Conservation (phyloP, 2,797 vertebrate genomes). For the Cuniculus paca region DNA sequence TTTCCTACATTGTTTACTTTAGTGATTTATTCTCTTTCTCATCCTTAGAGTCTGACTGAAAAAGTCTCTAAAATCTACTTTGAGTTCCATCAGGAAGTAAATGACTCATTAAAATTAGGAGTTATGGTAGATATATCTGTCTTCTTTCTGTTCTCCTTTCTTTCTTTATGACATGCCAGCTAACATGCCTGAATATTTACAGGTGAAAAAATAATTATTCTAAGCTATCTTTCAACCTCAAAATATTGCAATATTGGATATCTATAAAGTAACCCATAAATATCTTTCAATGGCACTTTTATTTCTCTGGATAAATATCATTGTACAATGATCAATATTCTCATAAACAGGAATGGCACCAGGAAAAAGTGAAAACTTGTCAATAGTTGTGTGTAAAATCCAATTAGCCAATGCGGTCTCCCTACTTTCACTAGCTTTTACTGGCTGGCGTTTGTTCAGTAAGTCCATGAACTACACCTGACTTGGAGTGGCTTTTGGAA, state of each 20-base stretch:
- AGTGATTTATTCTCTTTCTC: background rate
- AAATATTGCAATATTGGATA: background rate
- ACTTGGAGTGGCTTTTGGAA: conserved; percentile 81
- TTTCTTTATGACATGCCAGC: background rate
- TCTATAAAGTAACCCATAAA: conserved; percentile 47
- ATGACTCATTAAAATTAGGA: background rate
- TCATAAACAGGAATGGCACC: conserved; percentile 56
- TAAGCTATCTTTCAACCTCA: background rate
- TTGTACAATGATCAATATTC: conserved; percentile 75
- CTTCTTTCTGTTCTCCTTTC: background rate
- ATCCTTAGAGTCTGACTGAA: conserved; percentile 15
- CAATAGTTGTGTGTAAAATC: conserved; percentile 67
- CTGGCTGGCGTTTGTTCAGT: conserved; percentile 78
- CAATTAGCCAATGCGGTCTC: conserved; percentile 75
- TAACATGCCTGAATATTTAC: conserved; percentile 54
- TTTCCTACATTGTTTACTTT: background rate
- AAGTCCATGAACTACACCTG: conserved; percentile 76
- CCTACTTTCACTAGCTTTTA: conserved; percentile 77
- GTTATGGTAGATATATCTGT: background rate
- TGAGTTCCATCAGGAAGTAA: conserved; percentile 12
- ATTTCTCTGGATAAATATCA: conserved; percentile 69
- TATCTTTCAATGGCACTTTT: conserved; percentile 68
- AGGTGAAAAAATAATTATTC: background rate
- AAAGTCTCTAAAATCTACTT: background rate
- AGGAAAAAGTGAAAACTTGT: conserved; percentile 80